Conservation (phyloP, 2,888 invertebrate genomes). For the Acronicta aceris region DNA sequence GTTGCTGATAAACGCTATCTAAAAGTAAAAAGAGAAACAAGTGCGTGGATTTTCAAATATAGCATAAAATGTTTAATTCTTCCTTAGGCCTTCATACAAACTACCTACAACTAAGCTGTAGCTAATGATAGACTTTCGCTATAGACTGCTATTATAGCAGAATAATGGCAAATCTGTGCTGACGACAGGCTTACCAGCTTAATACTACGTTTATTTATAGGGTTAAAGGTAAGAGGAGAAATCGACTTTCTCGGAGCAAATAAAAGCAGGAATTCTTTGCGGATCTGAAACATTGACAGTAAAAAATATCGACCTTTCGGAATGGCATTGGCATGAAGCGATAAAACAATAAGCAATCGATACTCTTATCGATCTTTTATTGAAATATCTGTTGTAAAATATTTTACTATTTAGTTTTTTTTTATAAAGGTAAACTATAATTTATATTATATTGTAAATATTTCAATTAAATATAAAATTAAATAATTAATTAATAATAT, state of each 20-base stretch:
- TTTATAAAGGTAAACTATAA: no score
- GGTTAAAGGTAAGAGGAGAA: conserved; percentile 55
- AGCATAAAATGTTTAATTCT: conserved; percentile 21
- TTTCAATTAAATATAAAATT: no score
- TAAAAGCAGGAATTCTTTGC: conserved; percentile 64
- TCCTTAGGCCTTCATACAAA: conserved; percentile 10
- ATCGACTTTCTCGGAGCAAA: conserved; percentile 54
- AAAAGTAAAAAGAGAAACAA: conserved; percentile 61
- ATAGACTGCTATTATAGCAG: conserved; percentile 32
- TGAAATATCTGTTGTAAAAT: no score
- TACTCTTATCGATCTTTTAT: conserved; percentile 52
- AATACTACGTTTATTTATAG: conserved; percentile 39
- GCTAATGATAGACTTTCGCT: conserved; percentile 35
- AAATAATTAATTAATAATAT: no score
- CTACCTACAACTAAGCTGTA: conserved; percentile 13
- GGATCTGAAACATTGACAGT: conserved; percentile 63
- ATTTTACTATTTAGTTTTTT: no score
- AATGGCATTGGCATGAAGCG: conserved; percentile 52
- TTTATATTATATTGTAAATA: no score
- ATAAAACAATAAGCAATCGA: conserved; percentile 70
- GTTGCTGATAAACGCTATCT: conserved; percentile 70
- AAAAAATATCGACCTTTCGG: conserved; percentile 68
- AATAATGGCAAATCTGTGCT: conserved; percentile 27
- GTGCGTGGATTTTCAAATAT: conserved; percentile 41
- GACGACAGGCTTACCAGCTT: conserved; percentile 40